Conservation (phyloP, 2,113 vertebrate genomes). For the Progne subis region DNA sequence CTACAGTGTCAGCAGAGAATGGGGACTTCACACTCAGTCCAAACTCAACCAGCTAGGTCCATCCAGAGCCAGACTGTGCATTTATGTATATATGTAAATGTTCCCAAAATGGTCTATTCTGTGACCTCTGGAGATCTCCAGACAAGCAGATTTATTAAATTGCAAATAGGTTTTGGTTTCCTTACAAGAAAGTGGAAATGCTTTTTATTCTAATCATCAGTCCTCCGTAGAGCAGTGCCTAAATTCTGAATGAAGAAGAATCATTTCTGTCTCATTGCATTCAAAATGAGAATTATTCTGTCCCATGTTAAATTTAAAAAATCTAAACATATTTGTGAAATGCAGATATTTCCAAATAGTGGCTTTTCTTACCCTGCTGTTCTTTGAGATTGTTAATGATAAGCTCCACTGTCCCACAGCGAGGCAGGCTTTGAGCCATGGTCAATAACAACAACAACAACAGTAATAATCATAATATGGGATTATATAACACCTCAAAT, state of each 20-base stretch:
- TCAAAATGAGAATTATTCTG: not conserved
- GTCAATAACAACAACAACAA: not conserved
- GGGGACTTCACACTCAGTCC: not conserved
- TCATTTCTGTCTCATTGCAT: not conserved
- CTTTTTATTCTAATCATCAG: not conserved
- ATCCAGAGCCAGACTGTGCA: not conserved
- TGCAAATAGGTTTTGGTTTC: not conserved
- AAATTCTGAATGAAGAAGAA: not conserved
- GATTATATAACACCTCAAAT: not conserved
- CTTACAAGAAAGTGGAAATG: not conserved
- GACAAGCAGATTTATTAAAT: not conserved
- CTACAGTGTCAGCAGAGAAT: not conserved
- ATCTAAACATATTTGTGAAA: not conserved
- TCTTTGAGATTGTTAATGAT: conserved; percentile 1
- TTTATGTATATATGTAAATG: not conserved
- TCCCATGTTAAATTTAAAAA: not conserved
- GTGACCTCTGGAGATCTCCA: not conserved
- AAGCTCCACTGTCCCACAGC: not conserved
- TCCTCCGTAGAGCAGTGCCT: not conserved
- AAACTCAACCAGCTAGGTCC: not conserved
- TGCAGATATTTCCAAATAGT: not conserved
- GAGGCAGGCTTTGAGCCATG: not conserved
- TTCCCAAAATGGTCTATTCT: not conserved
- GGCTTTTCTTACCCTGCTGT: not conserved
- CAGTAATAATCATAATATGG: not conserved